phyloP scores from a whole-genome alignment of 2,888 invertebrate genomes.

The Meandrusa payeni region DNA sequence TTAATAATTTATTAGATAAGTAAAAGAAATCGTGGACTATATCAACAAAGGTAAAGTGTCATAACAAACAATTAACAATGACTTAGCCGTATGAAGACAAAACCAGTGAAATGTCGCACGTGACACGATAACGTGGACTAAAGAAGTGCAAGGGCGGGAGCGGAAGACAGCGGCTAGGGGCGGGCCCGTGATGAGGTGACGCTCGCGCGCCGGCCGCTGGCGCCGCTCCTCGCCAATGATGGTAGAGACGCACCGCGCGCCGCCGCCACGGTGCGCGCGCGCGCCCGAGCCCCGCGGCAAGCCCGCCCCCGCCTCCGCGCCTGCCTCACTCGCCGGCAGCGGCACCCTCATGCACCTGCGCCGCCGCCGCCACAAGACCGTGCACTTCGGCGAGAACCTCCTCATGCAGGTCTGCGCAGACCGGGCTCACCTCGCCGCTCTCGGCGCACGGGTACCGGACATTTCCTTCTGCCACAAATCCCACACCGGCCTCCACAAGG shows the following conservation, averaged over 20 bases:
- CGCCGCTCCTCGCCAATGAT: slow-evolving; percentile 77
- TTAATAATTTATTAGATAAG: neutral
- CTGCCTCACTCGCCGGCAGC: slow-evolving; percentile 75
- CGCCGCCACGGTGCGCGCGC: slow-evolving; percentile 71
- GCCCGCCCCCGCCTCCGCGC: slow-evolving; percentile 80
- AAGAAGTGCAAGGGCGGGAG: slow-evolving; percentile 38
- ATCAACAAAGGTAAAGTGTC: slow-evolving; percentile 16
- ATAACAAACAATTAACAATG: slow-evolving; percentile 32
- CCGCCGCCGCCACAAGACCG: slow-evolving; percentile 87
- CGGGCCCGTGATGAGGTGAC: slow-evolving; percentile 70
- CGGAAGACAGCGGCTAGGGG: slow-evolving; percentile 36
- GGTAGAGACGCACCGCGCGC: slow-evolving; percentile 77
- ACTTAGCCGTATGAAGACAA: slow-evolving; percentile 26
- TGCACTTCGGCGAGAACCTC: slow-evolving; percentile 89
- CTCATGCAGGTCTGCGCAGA: slow-evolving; percentile 88
- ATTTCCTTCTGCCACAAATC: slow-evolving; percentile 75
- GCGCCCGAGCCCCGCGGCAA: slow-evolving; percentile 65
- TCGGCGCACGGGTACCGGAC: slow-evolving; percentile 72
- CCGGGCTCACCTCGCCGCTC: slow-evolving; percentile 77
- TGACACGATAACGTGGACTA: slow-evolving; percentile 36
- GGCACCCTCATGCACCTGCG: slow-evolving; percentile 81
- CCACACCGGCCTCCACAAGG: slow-evolving; percentile 64
- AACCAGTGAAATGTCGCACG: slow-evolving; percentile 35
- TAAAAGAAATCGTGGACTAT: slow-evolving; percentile 2
- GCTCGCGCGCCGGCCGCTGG: slow-evolving; percentile 70